Evolutionary conservation across 1,140 invertebrate species (phyloP).

Genomic region (Bombyx mori): DNA sequence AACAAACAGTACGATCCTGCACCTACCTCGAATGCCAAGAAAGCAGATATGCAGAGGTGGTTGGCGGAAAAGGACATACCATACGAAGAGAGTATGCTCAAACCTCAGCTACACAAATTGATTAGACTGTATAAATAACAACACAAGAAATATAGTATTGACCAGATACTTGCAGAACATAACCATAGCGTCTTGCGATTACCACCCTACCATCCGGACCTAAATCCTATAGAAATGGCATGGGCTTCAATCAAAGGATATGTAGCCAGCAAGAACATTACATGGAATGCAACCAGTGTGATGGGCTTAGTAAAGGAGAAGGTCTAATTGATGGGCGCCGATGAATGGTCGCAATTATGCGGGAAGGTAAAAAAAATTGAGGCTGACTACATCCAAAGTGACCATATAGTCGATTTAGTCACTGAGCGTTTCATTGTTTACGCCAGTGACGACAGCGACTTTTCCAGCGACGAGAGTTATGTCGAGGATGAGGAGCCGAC

Average conservation of each 20-base stretch:
- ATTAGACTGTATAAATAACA: constrained; percentile 7
- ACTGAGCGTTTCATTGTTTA: too few species aligned
- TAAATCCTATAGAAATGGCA: constrained; percentile 8
- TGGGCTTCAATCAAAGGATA: constrained; percentile 5
- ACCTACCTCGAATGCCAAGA: constrained; percentile 6
- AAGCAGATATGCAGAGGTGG: constrained; percentile 8
- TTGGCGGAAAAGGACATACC: constrained; percentile 6
- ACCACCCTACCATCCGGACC: constrained; percentile 6
- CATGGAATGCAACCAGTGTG: constrained; percentile 5
- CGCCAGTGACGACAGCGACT: too few species aligned
- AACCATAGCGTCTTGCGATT: constrained; percentile 6
- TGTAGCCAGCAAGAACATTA: constrained; percentile 8
- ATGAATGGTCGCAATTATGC: background rate
- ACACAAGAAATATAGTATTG: constrained; percentile 6
- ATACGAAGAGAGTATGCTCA: constrained; percentile 1
- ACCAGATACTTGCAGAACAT: constrained; percentile 5
- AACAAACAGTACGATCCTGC: constrained; percentile 5
- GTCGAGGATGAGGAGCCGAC: too few species aligned
- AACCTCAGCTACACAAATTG: constrained; percentile 7
- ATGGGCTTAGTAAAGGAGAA: constrained; percentile 9
- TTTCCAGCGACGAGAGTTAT: too few species aligned
- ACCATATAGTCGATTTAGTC: too few species aligned
- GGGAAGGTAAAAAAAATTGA: too few species aligned
- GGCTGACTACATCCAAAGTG: too few species aligned
- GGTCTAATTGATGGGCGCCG: constrained; percentile 4